Percentiles rank a stretch among this genome's conserved stretches.
Evolutionary conservation across 2,888 invertebrate species (phyloP).

Genomic region (Lithophane socia): DNA sequence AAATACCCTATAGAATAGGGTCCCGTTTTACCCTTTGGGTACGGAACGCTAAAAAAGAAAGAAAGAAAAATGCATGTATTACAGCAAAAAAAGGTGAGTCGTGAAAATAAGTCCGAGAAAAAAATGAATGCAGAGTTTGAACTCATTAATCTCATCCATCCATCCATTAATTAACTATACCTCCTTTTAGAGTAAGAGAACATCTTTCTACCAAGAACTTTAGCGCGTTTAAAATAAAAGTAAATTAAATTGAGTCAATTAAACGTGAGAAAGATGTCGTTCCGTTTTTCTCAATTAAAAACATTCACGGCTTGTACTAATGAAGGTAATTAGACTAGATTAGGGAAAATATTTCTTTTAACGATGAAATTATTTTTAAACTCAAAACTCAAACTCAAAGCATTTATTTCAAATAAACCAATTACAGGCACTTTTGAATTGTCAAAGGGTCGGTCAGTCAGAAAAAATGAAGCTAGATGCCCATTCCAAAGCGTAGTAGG

Average conservation of each 20-base stretch:
- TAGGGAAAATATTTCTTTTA: too few relatives aligned
- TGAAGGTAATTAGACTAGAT: background rate
- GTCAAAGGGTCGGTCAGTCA: too few relatives aligned
- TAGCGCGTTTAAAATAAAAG: background rate
- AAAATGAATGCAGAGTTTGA: background rate
- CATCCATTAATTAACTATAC: background rate
- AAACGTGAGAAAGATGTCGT: background rate
- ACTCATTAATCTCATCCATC: background rate
- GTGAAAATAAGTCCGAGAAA: background rate
- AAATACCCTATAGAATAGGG: too few relatives aligned
- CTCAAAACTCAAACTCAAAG: too few relatives aligned
- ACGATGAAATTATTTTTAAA: background rate
- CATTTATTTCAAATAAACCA: too few relatives aligned
- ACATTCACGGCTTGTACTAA: conserved; percentile 2
- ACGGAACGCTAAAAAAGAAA: too few relatives aligned
- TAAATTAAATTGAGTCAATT: conserved; percentile 18
- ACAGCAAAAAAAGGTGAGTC: too few relatives aligned
- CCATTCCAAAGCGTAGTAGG: too few relatives aligned
- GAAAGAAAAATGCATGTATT: too few relatives aligned
- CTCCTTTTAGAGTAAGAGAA: background rate
- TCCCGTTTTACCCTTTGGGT: too few relatives aligned
- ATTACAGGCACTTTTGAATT: too few relatives aligned
- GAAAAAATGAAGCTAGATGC: too few relatives aligned
- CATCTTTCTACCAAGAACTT: background rate
- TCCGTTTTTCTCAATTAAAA: conserved; percentile 33